Evolutionary conservation across 2,113 vertebrate genomes (phyloP).

Genomic region (Petroica traversi): DNA sequence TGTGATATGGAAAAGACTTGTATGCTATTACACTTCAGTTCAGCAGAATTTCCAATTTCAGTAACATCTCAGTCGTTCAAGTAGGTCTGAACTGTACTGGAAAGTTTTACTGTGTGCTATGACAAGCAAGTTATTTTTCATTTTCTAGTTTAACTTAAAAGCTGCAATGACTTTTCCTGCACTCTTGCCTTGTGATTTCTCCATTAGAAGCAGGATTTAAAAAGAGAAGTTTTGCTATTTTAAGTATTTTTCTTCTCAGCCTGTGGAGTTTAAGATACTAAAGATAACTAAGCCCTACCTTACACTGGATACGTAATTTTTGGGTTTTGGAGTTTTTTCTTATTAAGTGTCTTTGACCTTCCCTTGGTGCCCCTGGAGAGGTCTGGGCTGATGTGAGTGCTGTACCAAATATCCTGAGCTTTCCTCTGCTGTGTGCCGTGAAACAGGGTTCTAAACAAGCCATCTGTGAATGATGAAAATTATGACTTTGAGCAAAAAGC

Average conservation of each 20-base stretch:
- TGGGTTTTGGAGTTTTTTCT: neutral
- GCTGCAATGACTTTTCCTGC: neutral
- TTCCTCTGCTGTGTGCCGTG: neutral
- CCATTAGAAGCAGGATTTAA: neutral
- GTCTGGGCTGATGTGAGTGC: neutral
- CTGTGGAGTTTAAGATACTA: neutral
- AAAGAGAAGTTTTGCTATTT: neutral
- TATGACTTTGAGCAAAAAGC: neutral
- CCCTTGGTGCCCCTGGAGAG: neutral
- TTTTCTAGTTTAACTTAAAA: neutral
- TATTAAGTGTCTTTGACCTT: neutral
- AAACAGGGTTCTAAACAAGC: neutral
- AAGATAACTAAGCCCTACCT: neutral
- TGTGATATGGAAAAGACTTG: neutral
- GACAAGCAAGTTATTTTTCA: neutral
- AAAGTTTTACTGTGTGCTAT: neutral
- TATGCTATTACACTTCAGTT: neutral
- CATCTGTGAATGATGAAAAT: neutral
- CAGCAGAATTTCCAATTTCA: neutral
- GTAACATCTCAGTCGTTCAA: neutral
- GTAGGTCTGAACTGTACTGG: neutral
- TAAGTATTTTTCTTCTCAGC: neutral
- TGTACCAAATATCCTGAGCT: neutral
- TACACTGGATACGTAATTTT: neutral
- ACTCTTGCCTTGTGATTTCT: neutral